Percentiles rank a stretch among this genome's conserved stretches.
Evolutionary conservation across 2,113 vertebrate genomes (phyloP).

Genomic region (Tautogolabrus adspersus): DNA sequence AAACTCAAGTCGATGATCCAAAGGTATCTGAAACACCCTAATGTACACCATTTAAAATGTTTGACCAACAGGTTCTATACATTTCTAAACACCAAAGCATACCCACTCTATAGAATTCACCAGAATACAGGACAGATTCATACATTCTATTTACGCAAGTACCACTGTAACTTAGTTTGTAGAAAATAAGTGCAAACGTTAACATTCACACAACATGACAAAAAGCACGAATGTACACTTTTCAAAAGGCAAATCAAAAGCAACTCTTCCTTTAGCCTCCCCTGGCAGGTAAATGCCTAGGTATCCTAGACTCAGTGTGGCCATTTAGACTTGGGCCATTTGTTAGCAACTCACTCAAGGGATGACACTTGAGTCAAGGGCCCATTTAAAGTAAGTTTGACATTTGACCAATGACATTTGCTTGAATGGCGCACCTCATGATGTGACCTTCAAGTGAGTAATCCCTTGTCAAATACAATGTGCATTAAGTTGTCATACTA

Average conservation of each 20-base stretch:
- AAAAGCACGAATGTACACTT: background rate
- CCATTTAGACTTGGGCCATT: background rate
- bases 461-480: background rate
- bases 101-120: too few relatives aligned
- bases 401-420: slow-evolving; percentile 1
- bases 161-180: too few relatives aligned
- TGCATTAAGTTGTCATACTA: background rate
- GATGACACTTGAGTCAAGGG: background rate
- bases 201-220: too few relatives aligned
- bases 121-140: too few relatives aligned
- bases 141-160: too few relatives aligned
- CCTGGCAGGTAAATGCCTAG: background rate
- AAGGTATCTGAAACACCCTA: too few relatives aligned
- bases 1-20: too few relatives aligned
- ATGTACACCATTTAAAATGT: too few relatives aligned
- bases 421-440: background rate
- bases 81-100: too few relatives aligned
- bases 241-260: background rate
- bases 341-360: background rate
- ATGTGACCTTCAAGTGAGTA: background rate
- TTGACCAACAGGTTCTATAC: too few relatives aligned
- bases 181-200: too few relatives aligned
- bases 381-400: background rate
- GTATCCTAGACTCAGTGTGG: background rate
- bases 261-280: background rate